A percentile compares a stretch with the other conserved stretches of the same genome.
These are phyloP conservation scores for Muntiacus reevesi DNA, from an alignment of 2,113 vertebrate species.

Conservation along the genomic window DNA sequence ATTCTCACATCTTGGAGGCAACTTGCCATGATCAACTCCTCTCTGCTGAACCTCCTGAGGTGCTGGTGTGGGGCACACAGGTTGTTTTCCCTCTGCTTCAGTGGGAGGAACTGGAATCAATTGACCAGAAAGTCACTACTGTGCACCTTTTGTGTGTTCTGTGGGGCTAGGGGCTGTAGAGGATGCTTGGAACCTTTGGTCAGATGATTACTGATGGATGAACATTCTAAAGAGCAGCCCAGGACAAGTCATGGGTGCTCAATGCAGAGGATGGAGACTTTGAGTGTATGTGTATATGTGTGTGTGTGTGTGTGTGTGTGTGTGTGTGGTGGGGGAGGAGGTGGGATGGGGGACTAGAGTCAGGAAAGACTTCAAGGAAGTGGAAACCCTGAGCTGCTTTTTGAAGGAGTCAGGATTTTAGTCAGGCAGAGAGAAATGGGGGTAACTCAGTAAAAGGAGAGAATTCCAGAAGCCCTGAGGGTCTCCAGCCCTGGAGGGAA, in stretches of 20 bases:
- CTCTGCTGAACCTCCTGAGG: neutral
- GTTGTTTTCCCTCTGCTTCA: neutral
- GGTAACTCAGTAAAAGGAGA: neutral
- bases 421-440: neutral
- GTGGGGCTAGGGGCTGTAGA: neutral
- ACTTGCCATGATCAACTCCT: neutral
- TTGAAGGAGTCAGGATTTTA: neutral
- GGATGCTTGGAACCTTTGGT: neutral
- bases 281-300: neutral
- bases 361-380: neutral
- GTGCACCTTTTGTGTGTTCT: neutral
- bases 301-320: neutral
- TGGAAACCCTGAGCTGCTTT: neutral
- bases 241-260: neutral
- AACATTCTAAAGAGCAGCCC: neutral
- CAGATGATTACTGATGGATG: neutral
- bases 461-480: neutral
- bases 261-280: neutral
- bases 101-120: neutral
- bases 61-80: neutral
- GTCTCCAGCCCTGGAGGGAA: neutral
- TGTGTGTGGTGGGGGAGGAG: too few species aligned
- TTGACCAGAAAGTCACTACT: neutral
- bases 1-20: neutral
- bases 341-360: neutral